Percentiles rank a stretch among this genome's conserved stretches.
These are phyloP conservation scores for Peromyscus attwateri DNA, from an alignment of 2,797 vertebrate species.

Conservation along the genomic window DNA sequence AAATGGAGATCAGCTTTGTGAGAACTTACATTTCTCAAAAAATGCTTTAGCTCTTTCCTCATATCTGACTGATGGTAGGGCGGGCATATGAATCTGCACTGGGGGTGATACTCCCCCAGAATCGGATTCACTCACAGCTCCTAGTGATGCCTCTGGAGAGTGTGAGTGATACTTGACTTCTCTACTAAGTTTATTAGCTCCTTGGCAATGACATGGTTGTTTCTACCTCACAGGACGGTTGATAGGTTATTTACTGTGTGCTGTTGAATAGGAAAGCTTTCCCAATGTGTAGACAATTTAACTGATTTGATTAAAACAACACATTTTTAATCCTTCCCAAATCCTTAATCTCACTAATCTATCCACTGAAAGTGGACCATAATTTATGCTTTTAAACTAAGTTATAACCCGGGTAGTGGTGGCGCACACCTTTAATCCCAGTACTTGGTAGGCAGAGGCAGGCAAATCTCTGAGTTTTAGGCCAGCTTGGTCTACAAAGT, in stretches of 20 bases:
- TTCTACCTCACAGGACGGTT: background rate
- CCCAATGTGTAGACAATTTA: background rate
- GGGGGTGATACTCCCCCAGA: background rate
- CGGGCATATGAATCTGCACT: background rate
- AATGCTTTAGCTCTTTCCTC: background rate
- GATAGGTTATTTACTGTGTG: background rate
- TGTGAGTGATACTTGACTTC: background rate
- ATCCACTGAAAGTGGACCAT: background rate
- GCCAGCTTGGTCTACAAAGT: background rate
- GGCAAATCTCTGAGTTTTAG: background rate
- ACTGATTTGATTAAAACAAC: background rate
- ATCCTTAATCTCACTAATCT: constrained; percentile 21
- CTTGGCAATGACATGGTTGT: background rate
- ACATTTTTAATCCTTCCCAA: background rate
- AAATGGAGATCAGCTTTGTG: background rate
- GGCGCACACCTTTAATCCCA: background rate
- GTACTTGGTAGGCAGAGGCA: background rate
- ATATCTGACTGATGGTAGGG: background rate
- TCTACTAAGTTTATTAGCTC: background rate
- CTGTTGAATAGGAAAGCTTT: background rate
- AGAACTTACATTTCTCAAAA: background rate
- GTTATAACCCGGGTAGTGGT: background rate
- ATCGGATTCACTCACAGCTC: background rate
- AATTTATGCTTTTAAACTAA: constrained; percentile 22
- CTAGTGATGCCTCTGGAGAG: background rate